A percentile compares a stretch with the other conserved stretches of the same genome.
These are phyloP conservation scores for Podabrus alpinus DNA, from an alignment of 2,888 invertebrate genomes.

Conservation along the genomic window DNA sequence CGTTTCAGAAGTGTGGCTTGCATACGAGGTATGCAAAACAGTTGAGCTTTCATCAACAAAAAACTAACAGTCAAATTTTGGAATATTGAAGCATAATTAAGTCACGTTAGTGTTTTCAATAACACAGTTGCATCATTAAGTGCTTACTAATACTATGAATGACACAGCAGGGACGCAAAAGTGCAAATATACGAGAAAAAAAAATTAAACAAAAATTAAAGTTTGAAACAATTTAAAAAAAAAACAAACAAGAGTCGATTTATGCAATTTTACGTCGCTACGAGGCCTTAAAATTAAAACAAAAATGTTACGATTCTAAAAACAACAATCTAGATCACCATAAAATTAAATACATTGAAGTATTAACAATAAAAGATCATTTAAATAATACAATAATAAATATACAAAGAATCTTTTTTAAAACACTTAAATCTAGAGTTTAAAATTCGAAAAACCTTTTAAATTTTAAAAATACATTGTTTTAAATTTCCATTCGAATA, in stretches of 20 bases:
- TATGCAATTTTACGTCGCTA: constrained; percentile 24
- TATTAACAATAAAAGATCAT: constrained; percentile 36
- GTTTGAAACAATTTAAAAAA: constrained; percentile 13
- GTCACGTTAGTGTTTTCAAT: constrained; percentile 32
- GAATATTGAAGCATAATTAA: constrained; percentile 31
- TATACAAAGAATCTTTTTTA: constrained; percentile 26
- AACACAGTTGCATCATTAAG: constrained; percentile 33
- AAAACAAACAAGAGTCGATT: constrained; percentile 6
- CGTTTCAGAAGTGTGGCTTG: constrained; percentile 33
- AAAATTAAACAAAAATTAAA: constrained; percentile 20
- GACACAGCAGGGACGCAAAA: constrained; percentile 30
- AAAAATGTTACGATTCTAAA: constrained; percentile 33
- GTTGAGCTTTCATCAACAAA: constrained; percentile 31
- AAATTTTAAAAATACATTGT: constrained; percentile 23
- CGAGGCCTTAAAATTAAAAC: constrained; percentile 25
- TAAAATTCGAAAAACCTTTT: constrained; percentile 26
- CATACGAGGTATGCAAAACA: constrained; percentile 21
- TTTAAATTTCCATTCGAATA: constrained; percentile 11
- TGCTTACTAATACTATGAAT: constrained; percentile 30
- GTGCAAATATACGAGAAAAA: constrained; percentile 19
- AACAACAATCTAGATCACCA: constrained; percentile 36
- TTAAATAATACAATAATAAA: constrained; percentile 37
- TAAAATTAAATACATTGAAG: constrained; percentile 37
- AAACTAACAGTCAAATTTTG: constrained; percentile 31
- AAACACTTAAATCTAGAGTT: constrained; percentile 27